A percentile compares a stretch with the other conserved stretches of the same genome.
These are phyloP conservation scores for Pollachius pollachius DNA, from an alignment of 2,113 vertebrate species.

Conservation along the genomic window DNA sequence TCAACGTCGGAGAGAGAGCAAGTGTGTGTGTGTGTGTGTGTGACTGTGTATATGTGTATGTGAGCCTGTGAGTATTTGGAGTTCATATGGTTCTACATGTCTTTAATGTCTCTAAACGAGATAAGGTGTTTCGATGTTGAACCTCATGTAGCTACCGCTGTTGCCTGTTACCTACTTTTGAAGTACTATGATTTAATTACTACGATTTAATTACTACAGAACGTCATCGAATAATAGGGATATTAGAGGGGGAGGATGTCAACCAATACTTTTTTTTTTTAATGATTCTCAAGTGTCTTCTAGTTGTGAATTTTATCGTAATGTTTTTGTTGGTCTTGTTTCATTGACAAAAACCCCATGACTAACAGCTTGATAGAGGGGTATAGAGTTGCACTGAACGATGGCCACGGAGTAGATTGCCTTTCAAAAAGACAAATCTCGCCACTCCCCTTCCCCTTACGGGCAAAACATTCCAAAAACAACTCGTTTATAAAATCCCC, in stretches of 20 bases:
- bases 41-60: constrained; percentile 17
- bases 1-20: neutral
- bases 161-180: constrained; percentile 57
- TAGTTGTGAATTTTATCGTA: neutral
- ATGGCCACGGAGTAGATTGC: neutral
- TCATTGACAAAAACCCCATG: constrained; percentile 43
- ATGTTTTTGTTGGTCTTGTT: neutral
- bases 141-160: constrained; percentile 55
- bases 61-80: no score
- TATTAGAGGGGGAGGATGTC: constrained; percentile 5
- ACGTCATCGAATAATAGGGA: constrained; percentile 39
- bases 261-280: neutral
- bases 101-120: no score
- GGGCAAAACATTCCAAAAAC: neutral
- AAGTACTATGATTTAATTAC: constrained; percentile 2
- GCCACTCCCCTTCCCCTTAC: neutral
- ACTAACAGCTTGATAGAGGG: neutral
- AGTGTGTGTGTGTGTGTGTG: neutral
- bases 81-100: no score
- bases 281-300: constrained; percentile 33
- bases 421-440: neutral
- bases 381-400: no score
- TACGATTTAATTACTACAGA: constrained; percentile 28
- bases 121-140: constrained; percentile 32
- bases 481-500: constrained; percentile 8